phyloP scores from a whole-genome alignment of 2,888 invertebrate species.

The Prosopocoilus inquinatus region DNA sequence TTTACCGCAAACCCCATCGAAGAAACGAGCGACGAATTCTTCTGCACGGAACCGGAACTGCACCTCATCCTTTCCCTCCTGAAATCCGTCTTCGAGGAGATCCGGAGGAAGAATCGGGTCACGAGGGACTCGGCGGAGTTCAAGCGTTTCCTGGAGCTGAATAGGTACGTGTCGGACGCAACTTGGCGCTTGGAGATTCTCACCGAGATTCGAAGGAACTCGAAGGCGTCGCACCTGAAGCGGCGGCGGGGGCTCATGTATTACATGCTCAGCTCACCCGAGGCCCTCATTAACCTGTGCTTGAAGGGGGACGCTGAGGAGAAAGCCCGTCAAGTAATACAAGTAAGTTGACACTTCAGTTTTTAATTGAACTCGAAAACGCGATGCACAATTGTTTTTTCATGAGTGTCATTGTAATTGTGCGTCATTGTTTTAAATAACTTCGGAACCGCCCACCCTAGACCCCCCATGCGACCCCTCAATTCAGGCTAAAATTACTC shows the following conservation, averaged over 20 bases:
- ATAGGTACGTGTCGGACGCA: conserved; percentile 63
- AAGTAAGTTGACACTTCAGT: conserved; percentile 57
- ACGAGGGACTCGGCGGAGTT: conserved; percentile 43
- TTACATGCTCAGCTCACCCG: conserved; percentile 73
- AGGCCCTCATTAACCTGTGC: conserved; percentile 73
- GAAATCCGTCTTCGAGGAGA: conserved; percentile 55
- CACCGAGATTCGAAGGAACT: conserved; percentile 56
- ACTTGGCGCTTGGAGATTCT: conserved; percentile 72
- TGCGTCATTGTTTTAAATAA: too few relatives aligned
- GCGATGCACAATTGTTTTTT: conserved; percentile 13
- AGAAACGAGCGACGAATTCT: conserved; percentile 52
- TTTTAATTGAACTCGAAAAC: neutral
- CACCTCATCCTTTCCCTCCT: conserved; percentile 59
- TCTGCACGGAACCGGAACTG: conserved; percentile 60
- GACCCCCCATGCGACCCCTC: too few relatives aligned
- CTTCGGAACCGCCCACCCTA: too few relatives aligned
- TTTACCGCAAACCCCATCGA: conserved; percentile 30
- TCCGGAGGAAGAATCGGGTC: conserved; percentile 48
- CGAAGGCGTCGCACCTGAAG: conserved; percentile 38
- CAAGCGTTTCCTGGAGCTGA: conserved; percentile 41
- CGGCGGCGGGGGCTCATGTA: conserved; percentile 52
- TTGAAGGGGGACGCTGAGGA: conserved; percentile 70
- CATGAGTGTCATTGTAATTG: too few relatives aligned
- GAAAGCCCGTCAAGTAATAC: conserved; percentile 75
- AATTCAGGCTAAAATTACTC: too few relatives aligned